Evolutionary conservation across 2,888 invertebrate species (phyloP), one percentile per base, ranked within the genome.

Genomic region (Yponomeuta malinellus): DNA sequence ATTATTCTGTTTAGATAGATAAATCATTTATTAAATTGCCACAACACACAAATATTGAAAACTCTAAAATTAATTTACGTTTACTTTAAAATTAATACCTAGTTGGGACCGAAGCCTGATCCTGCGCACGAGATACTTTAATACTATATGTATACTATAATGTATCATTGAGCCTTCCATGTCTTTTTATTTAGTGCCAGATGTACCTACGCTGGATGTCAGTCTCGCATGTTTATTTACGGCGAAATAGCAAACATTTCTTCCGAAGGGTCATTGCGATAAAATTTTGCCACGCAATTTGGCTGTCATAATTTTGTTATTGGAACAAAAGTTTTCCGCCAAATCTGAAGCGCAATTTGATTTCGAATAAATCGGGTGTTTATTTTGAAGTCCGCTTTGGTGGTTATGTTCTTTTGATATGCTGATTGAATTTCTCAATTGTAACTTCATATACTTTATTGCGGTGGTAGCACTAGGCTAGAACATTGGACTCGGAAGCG

Each of bases 221-320:
- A 91, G 90, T 91, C 90, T 90, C 81, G 79, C 75, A 76, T 87
- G 86, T 90, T 89, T 92, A 86, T 90, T 92, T 92, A 90, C 91
- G 83, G 83, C 88, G 89, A 87, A 87, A 88, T 81, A 90, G 83
- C 90, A 91, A 91, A 91, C 86, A 89, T 85, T 86, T 77, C 75
- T 76, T 74, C 74, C 78, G 76, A 80, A 80, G 90, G 91, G 91
- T 91, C 91, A 90, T 83, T 89, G 76, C 77, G 75, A 73, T 81
- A 79, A 81, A 81, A 81, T 83, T 87, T 82, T 80, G 84, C 79
- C 82, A 82, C 82, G 78, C 84, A 85, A 90, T 88, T 88, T 80
- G 85, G 88, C 89, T 88, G 83, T 79, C 84, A 82, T 89, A 89
- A 91, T 86, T 86, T 81, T 80, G 83, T 87, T 86, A 79, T 80